phyloP scores from a whole-genome alignment of 2,888 invertebrate genomes.

The Pherbina coryleti region DNA sequence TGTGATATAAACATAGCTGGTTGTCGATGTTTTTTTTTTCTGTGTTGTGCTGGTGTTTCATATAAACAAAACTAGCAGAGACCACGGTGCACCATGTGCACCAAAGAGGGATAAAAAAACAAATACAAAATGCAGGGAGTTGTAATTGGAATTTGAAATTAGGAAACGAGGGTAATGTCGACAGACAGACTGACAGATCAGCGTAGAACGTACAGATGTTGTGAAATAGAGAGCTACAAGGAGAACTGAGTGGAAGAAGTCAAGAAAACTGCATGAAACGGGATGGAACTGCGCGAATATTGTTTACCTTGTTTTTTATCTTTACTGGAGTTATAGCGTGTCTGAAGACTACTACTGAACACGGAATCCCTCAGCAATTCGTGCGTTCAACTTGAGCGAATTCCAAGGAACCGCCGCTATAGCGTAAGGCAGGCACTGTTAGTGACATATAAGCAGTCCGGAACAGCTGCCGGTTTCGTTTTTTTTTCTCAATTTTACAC shows the following conservation, averaged over 20 bases:
- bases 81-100: slow-evolving; percentile 34
- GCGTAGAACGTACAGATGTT: slow-evolving; percentile 16
- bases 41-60: slow-evolving; percentile 2
- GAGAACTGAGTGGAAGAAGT: not conserved
- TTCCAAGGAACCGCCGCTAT: not conserved
- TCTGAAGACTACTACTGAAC: not conserved
- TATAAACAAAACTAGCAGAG: not conserved
- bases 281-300: not conserved
- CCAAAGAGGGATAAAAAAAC: not conserved
- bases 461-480: slow-evolving; percentile 15
- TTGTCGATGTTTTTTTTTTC: slow-evolving; percentile 20
- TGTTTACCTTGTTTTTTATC: not conserved
- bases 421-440: not conserved
- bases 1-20: slow-evolving; percentile 10
- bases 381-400: slow-evolving; percentile 13
- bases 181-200: not conserved
- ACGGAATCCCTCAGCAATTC: not conserved
- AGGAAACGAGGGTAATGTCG: slow-evolving; percentile 43
- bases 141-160: slow-evolving; percentile 50
- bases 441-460: not conserved
- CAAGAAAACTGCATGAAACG: not conserved
- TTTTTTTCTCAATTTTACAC: not conserved
- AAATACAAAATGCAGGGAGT: slow-evolving; percentile 6
- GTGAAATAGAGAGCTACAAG: not conserved
- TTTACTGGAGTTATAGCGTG: not conserved